Base-by-base conservation (phyloP, 2,113 vertebrate species). In the Python bivittatus region DNA sequence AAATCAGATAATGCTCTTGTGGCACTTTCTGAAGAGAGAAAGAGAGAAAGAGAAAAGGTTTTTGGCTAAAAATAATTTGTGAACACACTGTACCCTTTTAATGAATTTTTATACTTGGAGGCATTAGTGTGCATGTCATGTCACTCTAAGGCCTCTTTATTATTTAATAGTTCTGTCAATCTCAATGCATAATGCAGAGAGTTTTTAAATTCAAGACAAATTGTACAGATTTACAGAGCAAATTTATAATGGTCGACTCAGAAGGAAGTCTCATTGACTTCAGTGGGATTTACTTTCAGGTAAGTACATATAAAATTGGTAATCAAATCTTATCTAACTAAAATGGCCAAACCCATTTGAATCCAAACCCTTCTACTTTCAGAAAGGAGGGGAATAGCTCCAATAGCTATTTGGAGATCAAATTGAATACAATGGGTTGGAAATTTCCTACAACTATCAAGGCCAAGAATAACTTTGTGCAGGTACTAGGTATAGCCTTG, bases 61-160 rank as follows among this genome's bases (percentile, higher is more conserved):
- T 20, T 0, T 44, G 38, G 38, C 38, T 72, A 54, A 93, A 90
- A 93, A 72, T 79, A 92, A 68, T 92, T 89, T 64, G 53, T 90
- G 60, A 86, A 86, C 12, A 44, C 53, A 48, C 33, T 17, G 25
- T 90, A 85, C 17, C n/a, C 48, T 90, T 42, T 89, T 90, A 92
- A 90, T 90, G 83, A 57, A n/a, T 61, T 85, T 42, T 85, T 64
- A 53, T 61, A 60, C n/a, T 64, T n/a, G 29, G 44, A 84, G 56
- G 57, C 88, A 56, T 88, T n/a, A 25, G 15, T 86, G 57, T 22
- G 23, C 85, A 6, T 86, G n/a, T 27, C 44, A 60, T 52, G n/a
- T 56, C 88, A 57, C 17, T 84, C 10, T 42, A 56, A 68, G 57
- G 54, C 44, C 5, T 84, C 38, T 64, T 64, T 86, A 68, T 90